Conservation (phyloP, 2,888 invertebrate species). For the Cheilosia grossa region DNA sequence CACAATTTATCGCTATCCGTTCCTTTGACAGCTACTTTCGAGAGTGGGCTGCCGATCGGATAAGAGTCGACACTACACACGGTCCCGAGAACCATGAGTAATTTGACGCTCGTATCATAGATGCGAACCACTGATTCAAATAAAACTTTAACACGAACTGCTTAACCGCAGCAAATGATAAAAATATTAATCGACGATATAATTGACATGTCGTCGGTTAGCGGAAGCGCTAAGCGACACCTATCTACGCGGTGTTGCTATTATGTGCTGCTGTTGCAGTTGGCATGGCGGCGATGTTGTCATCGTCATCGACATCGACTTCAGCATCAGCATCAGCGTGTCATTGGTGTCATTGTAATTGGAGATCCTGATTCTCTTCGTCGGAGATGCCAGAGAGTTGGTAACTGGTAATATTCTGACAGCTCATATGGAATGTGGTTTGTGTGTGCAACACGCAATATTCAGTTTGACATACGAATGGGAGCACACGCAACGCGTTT, state of each 20-base stretch:
- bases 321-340: background rate
- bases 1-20: conserved; percentile 61
- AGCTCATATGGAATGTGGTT: conserved; percentile 6
- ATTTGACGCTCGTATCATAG: conserved; percentile 61
- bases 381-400: conserved; percentile 8
- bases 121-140: conserved; percentile 65
- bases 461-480: conserved; percentile 38
- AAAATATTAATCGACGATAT: conserved; percentile 57
- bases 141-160: conserved; percentile 65
- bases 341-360: conserved; percentile 49
- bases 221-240: conserved; percentile 65
- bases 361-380: conserved; percentile 38
- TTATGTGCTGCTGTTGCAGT: conserved; percentile 1
- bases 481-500: conserved; percentile 33
- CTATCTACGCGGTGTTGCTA: conserved; percentile 26
- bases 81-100: conserved; percentile 42
- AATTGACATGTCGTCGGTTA: conserved; percentile 69
- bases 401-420: conserved; percentile 16
- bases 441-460: conserved; percentile 49
- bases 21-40: conserved; percentile 43
- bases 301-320: background rate
- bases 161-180: conserved; percentile 63
- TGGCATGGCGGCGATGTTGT: conserved; percentile 14
- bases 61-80: conserved; percentile 19
- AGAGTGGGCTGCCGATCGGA: conserved; percentile 58